phyloP scores from a whole-genome alignment of 2,797 vertebrate genomes.

The Acropternis orthonyx region DNA sequence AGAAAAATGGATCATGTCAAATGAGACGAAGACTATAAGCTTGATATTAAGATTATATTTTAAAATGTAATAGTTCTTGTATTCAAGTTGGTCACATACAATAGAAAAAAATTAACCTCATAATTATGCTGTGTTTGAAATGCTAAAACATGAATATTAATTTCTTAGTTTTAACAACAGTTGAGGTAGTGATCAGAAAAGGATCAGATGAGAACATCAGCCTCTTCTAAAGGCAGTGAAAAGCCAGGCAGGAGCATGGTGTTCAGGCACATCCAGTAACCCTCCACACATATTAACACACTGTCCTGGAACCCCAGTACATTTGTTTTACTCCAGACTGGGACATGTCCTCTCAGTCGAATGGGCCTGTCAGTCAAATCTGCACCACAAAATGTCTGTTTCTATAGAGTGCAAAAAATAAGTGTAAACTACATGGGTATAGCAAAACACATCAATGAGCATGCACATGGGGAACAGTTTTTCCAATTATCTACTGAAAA shows the following conservation, averaged over 20 bases:
- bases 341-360: not conserved
- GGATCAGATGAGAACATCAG: not conserved
- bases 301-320: not conserved
- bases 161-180: not conserved
- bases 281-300: rapidly evolving
- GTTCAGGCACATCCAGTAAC: not conserved
- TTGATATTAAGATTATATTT: not conserved
- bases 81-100: not conserved
- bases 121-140: not conserved
- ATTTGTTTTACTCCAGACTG: not conserved
- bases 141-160: not conserved
- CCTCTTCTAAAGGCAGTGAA: not conserved
- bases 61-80: not conserved
- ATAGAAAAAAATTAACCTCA: not conserved
- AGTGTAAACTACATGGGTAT: not conserved
- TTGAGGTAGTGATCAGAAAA: not conserved
- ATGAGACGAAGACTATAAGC: not conserved
- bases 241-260: not conserved
- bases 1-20: not conserved
- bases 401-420: not conserved
- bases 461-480: not conserved
- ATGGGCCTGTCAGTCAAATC: not conserved
- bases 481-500: not conserved
- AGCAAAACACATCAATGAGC: not conserved
- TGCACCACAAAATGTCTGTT: not conserved